These are phyloP conservation scores for Nowickia ferox DNA, from an alignment of 2,888 invertebrate species.

Conservation along the genomic window DNA sequence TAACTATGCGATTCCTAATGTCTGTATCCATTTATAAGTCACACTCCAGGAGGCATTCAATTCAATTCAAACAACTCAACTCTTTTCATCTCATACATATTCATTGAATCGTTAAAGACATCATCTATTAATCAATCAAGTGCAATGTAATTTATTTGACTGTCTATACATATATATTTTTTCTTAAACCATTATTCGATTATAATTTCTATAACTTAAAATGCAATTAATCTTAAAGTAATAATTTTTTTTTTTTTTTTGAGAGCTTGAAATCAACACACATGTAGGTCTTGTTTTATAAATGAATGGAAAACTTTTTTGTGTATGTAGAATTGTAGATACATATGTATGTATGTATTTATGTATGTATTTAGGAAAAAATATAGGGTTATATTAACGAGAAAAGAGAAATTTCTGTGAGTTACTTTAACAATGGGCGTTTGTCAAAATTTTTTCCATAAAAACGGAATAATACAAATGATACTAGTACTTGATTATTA, in stretches of 20 bases:
- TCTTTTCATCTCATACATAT: conserved; percentile 61
- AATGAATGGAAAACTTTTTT: not conserved
- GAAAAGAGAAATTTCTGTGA: conserved; percentile 58
- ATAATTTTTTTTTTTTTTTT: conserved; percentile 40
- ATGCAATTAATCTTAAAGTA: conserved; percentile 70
- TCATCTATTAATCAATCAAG: conserved; percentile 72
- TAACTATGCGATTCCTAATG: not conserved
- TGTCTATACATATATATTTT: conserved; percentile 54
- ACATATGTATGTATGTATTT: not conserved
- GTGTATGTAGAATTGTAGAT: no score
- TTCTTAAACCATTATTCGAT: conserved; percentile 66
- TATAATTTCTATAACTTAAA: conserved; percentile 71
- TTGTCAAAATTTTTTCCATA: conserved; percentile 45
- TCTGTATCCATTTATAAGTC: conserved; percentile 59
- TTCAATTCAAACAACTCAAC: conserved; percentile 42
- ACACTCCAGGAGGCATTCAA: conserved; percentile 66
- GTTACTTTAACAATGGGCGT: conserved; percentile 55
- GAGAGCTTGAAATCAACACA: conserved; percentile 50
- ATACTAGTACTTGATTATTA: conserved; percentile 49
- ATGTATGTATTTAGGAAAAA: conserved; percentile 19
- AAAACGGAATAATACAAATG: conserved; percentile 57
- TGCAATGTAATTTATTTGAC: conserved; percentile 71
- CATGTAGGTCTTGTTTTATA: conserved; percentile 49
- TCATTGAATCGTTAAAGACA: conserved; percentile 69
- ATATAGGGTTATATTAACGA: conserved; percentile 1